These are phyloP conservation scores for Polypterus bichir DNA, from an alignment of 2,113 vertebrate species.

Conservation along the genomic window DNA sequence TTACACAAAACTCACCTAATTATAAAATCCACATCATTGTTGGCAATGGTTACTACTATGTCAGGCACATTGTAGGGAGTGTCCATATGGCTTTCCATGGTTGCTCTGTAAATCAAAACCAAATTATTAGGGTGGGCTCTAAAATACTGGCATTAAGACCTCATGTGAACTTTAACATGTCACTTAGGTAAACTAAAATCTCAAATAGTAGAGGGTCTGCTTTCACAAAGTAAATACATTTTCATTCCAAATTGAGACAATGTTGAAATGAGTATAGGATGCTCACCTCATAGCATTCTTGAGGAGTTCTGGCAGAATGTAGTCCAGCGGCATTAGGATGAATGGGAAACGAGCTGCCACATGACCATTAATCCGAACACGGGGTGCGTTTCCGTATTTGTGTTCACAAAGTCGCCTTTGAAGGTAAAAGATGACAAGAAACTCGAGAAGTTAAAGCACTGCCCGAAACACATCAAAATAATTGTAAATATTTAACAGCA, in stretches of 20 bases:
- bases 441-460: not conserved
- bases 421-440: not conserved
- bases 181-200: too few relatives aligned
- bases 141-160: too few relatives aligned
- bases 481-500: not conserved
- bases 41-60: constrained; percentile 50
- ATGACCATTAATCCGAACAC: constrained; percentile 13
- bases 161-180: too few relatives aligned
- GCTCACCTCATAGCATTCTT: constrained; percentile 19
- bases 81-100: constrained; percentile 50
- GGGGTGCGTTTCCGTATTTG: constrained; percentile 9
- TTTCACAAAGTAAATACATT: too few relatives aligned
- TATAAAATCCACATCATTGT: constrained; percentile 48
- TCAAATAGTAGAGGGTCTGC: too few relatives aligned
- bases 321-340: constrained; percentile 12
- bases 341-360: constrained; percentile 14
- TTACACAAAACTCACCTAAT: constrained; percentile 37
- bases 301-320: constrained; percentile 17
- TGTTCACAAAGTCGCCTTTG: constrained; percentile 12
- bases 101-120: constrained; percentile 31
- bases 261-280: too few relatives aligned
- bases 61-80: constrained; percentile 53
- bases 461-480: not conserved
- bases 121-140: too few relatives aligned
- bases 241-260: too few relatives aligned